A percentile compares a stretch with the other conserved stretches of the same genome.
phyloP scores from a whole-genome alignment of 1,140 invertebrate genomes.

The Lamellibrachia luymesi region DNA sequence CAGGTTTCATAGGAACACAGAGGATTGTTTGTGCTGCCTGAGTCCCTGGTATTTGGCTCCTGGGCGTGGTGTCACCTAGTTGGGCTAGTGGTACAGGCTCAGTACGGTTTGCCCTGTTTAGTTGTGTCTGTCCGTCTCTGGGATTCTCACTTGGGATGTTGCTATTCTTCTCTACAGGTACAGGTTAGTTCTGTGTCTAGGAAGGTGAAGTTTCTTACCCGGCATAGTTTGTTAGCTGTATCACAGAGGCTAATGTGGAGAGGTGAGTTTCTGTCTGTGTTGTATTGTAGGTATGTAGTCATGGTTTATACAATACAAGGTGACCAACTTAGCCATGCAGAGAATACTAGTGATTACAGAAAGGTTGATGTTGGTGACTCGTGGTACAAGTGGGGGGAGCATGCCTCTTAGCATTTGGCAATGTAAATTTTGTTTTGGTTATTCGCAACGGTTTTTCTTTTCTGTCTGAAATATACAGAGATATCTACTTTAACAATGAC shows the following conservation, averaged over 20 bases:
- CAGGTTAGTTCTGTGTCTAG: background rate
- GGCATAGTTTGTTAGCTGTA: background rate
- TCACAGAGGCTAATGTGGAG: background rate
- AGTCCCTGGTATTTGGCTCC: background rate
- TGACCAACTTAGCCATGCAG: background rate
- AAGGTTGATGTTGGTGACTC: background rate
- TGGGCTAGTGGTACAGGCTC: background rate
- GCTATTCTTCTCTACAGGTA: background rate
- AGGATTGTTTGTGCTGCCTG: background rate
- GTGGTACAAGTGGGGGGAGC: background rate
- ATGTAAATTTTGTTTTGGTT: background rate
- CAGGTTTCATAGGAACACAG: background rate
- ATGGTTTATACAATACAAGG: background rate
- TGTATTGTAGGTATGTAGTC: background rate
- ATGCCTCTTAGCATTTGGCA: background rate
- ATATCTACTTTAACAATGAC: too few species aligned
- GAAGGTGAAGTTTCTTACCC: background rate
- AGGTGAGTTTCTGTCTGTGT: background rate
- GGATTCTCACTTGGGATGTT: background rate
- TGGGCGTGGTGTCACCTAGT: background rate
- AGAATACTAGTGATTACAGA: background rate
- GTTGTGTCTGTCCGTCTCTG: background rate
- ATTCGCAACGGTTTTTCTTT: too few species aligned
- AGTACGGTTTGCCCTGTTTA: background rate
- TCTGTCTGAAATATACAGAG: too few species aligned